Conservation (phyloP, 1,140 invertebrate genomes). For the Gyrodactylus salaris region DNA sequence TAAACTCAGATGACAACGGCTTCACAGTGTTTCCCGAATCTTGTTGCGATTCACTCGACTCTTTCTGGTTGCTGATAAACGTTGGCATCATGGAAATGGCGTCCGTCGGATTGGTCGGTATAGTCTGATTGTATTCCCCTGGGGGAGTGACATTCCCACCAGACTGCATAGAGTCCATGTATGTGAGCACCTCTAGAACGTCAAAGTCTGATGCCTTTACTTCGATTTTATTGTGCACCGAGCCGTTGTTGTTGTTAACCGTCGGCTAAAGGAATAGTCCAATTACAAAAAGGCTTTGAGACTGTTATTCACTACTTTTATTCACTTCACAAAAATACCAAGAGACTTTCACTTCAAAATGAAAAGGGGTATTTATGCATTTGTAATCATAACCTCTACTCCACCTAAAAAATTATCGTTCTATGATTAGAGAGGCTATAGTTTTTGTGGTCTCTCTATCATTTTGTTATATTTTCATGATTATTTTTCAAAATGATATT, state of each 20-base stretch:
- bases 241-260: slow-evolving; percentile 46
- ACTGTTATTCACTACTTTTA: neutral
- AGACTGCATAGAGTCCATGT: neutral
- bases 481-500: no score
- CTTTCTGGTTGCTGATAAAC: slow-evolving; percentile 15
- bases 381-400: no score
- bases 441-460: no score
- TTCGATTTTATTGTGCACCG: slow-evolving; percentile 50
- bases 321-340: no score
- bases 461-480: no score
- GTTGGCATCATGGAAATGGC: slow-evolving; percentile 7
- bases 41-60: neutral
- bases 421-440: no score
- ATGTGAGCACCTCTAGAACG: slow-evolving; percentile 54
- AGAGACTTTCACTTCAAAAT: no score
- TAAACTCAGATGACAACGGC: slow-evolving; percentile 41
- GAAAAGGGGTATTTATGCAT: no score
- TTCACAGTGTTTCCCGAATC: slow-evolving; percentile 33
- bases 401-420: no score
- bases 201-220: slow-evolving; percentile 80
- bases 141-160: neutral
- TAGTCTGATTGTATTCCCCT: neutral
- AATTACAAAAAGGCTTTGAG: neutral
- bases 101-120: neutral
- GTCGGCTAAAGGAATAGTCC: slow-evolving; percentile 15